Evolutionary conservation across 2,888 invertebrate species (phyloP).

Genomic region (Drosophila meridionalis): DNA sequence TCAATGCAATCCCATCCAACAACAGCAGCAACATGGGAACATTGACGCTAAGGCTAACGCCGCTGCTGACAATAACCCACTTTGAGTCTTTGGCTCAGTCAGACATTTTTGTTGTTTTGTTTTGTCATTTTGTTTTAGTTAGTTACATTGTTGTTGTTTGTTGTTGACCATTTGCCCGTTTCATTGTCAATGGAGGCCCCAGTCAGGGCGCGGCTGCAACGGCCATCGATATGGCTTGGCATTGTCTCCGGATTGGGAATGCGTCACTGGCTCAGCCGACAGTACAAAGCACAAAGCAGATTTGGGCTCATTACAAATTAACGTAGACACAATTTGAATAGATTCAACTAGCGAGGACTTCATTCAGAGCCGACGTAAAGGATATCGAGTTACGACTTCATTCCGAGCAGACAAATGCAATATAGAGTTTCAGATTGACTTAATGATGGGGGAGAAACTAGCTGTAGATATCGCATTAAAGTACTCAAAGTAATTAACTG

Average conservation of each 20-base stretch:
- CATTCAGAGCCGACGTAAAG: too few species aligned
- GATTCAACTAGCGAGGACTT: background rate
- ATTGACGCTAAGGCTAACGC: conserved; percentile 17
- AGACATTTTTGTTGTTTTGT: conserved; percentile 5
- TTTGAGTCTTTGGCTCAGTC: conserved; percentile 27
- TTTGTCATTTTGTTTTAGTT: background rate
- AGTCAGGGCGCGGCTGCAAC: conserved; percentile 24
- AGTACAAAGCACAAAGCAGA: background rate
- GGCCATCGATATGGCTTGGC: conserved; percentile 55
- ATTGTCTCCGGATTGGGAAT: conserved; percentile 53
- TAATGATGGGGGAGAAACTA: background rate
- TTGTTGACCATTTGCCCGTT: conserved; percentile 43
- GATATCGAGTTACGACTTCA: background rate
- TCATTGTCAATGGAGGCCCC: conserved; percentile 57
- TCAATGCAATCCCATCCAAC: conserved; percentile 32
- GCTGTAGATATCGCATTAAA: background rate
- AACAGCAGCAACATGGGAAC: background rate
- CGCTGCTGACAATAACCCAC: conserved; percentile 65
- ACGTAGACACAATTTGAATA: background rate
- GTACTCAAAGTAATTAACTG: background rate
- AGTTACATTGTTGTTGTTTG: conserved; percentile 12
- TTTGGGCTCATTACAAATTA: conserved; percentile 2
- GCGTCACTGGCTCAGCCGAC: conserved; percentile 1
- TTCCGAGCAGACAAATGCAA: too few species aligned
- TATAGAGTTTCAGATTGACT: too few species aligned